Evolutionary conservation across 2,797 vertebrate genomes (phyloP).

Genomic region (Vultur gryphus): DNA sequence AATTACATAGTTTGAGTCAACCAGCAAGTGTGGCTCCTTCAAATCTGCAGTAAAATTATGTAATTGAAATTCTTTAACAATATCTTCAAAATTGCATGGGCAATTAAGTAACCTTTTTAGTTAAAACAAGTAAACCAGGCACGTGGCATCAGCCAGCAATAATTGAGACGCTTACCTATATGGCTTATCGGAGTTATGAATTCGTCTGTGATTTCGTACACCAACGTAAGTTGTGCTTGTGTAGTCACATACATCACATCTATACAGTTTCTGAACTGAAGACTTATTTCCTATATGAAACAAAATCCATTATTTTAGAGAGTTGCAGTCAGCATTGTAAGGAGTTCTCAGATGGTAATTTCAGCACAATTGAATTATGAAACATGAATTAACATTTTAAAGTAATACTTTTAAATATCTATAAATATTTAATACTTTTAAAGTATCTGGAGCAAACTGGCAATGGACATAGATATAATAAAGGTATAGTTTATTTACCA

Average conservation of each 20-base stretch:
- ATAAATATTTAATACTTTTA: not conserved
- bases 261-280: conserved; percentile 83
- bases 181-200: conserved; percentile 94
- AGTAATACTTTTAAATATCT: not conserved
- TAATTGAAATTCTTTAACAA: not conserved
- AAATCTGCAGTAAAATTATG: not conserved
- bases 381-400: not conserved
- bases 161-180: conserved; percentile 81
- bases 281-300: conserved; percentile 63
- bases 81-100: not conserved
- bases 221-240: conserved; percentile 93
- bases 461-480: not conserved
- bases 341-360: not conserved
- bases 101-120: not conserved
- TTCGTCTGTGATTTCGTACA: conserved; percentile 92
- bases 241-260: conserved; percentile 94
- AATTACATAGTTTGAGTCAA: not conserved
- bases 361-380: not conserved
- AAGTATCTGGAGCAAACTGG: not conserved
- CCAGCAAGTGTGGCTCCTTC: not conserved
- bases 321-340: not conserved
- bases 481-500: not conserved
- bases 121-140: not conserved
- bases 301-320: not conserved
- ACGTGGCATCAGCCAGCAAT: not conserved